phyloP scores from a whole-genome alignment of 2,888 invertebrate species.

The Zonitis immaculata region DNA sequence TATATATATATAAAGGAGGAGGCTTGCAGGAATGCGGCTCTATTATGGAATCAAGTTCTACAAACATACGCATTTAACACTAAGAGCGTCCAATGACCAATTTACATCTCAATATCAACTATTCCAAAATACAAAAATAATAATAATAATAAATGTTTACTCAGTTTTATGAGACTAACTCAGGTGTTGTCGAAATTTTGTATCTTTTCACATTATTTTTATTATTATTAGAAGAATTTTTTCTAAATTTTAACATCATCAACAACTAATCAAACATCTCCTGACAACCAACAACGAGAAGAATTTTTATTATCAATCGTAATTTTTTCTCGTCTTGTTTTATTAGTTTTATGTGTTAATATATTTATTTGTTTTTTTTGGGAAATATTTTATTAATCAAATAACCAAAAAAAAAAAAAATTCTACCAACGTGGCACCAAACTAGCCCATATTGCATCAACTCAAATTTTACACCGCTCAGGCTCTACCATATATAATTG shows the following conservation, averaged over 20 bases:
- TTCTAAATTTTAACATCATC: no score
- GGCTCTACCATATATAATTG: no score
- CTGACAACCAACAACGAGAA: constrained; percentile 12
- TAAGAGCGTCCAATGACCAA: constrained; percentile 42
- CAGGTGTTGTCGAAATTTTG: constrained; percentile 34
- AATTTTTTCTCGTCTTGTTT: neutral
- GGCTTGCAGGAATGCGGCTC: constrained; percentile 45
- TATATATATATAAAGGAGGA: no score
- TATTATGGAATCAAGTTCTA: constrained; percentile 50
- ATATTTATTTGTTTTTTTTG: constrained; percentile 13
- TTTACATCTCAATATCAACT: constrained; percentile 48
- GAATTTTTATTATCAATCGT: constrained; percentile 15
- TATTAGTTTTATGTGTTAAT: constrained; percentile 13
- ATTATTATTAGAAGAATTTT: neutral
- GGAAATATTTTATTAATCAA: no score
- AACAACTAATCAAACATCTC: constrained; percentile 2
- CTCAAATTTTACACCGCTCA: no score
- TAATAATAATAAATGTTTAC: constrained; percentile 44
- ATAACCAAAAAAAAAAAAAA: no score
- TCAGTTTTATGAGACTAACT: constrained; percentile 40
- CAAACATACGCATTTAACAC: constrained; percentile 50
- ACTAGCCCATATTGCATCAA: no score
- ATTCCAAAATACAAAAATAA: no score
- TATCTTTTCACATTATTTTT: constrained; percentile 15
- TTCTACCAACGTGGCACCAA: no score